Evolutionary conservation across 1,140 invertebrate genomes (phyloP).

Genomic region (Ooceraea biroi): DNA sequence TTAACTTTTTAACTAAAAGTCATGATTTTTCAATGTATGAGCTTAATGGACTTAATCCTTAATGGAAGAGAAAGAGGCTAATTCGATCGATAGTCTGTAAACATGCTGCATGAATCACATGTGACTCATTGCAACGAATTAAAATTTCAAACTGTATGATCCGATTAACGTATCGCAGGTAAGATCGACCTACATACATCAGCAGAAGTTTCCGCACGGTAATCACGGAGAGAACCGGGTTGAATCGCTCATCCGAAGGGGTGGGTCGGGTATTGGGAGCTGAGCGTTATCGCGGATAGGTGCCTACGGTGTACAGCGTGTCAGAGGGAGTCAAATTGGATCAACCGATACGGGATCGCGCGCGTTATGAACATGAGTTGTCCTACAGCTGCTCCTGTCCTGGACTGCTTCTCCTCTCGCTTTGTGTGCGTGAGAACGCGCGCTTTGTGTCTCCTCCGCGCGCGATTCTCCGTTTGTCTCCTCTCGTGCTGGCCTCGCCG

Average conservation of each 20-base stretch:
- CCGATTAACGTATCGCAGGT: constrained; percentile 2
- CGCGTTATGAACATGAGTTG: constrained; percentile 76
- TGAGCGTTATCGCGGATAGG: constrained; percentile 63
- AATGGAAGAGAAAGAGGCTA: neutral
- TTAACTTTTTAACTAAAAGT: too few species aligned
- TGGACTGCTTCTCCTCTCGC: constrained; percentile 45
- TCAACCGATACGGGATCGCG: constrained; percentile 78
- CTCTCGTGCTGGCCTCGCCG: constrained; percentile 25
- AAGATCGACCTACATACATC: constrained; percentile 50
- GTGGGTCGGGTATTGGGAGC: constrained; percentile 42
- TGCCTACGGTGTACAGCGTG: constrained; percentile 62
- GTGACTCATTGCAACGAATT: neutral
- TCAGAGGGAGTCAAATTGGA: constrained; percentile 78
- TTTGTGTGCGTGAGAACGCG: constrained; percentile 37
- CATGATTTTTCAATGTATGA: too few species aligned
- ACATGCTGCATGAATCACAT: neutral
- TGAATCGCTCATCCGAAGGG: constrained; percentile 40
- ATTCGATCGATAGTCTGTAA: neutral
- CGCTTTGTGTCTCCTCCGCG: constrained; percentile 29
- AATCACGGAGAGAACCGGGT: neutral
- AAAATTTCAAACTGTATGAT: constrained; percentile 24
- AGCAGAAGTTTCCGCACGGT: constrained; percentile 57
- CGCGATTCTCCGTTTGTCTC: constrained; percentile 49
- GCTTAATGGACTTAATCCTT: too few species aligned
- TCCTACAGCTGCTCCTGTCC: neutral